Base-by-base conservation (phyloP, 2,797 vertebrate genomes). In the Lepidocolaptes lacrymiger region DNA sequence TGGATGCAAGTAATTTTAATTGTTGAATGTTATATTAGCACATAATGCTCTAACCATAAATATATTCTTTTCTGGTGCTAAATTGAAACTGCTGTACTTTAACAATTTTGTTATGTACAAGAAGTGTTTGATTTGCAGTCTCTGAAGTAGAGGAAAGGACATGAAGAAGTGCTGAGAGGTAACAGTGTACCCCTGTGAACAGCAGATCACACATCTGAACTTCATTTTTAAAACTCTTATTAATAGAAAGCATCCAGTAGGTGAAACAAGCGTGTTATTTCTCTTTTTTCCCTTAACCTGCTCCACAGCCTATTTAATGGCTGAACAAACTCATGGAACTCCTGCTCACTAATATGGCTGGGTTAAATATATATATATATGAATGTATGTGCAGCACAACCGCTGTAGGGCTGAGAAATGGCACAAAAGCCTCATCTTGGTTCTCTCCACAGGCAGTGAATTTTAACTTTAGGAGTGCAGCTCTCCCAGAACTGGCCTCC, bases 1-100 rank as follows among this genome's bases (percentile, higher is more conserved):
- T 82, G 72, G 75, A 89, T 94, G 63, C 72, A 87, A 95, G 81
- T 91, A 87, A 95, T 91, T 94, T 88, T 93, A 95, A 89, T 94
- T 88, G 86, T 91, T 91, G 71, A 66, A 61, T 56, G 46, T 43
- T 90, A 46, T 77, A 74, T 85, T 80, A 93, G n/a, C 34, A 87
- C 39, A 69, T 90, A 87, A 82, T 88, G 37, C 30, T 89, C 37
- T 87, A 75, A 79, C 72, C n/a, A 34, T 72, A 84, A 67, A 24
- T 87, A 14, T 36, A 3, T 72, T 58, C 64, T 88, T 90, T 89
- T 28, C 34, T 89, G 12, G 27, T 86, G n/a, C 69, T 84, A 63
- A 81, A 78, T 61, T 76, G 48, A 76, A 87, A 37, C 11, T 52
- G 36, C 16, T 79, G 43, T 75, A 66, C 37, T 88, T 84, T 3